Conservation (phyloP, 1,140 invertebrate genomes). For the Tetramorium alpestre region DNA sequence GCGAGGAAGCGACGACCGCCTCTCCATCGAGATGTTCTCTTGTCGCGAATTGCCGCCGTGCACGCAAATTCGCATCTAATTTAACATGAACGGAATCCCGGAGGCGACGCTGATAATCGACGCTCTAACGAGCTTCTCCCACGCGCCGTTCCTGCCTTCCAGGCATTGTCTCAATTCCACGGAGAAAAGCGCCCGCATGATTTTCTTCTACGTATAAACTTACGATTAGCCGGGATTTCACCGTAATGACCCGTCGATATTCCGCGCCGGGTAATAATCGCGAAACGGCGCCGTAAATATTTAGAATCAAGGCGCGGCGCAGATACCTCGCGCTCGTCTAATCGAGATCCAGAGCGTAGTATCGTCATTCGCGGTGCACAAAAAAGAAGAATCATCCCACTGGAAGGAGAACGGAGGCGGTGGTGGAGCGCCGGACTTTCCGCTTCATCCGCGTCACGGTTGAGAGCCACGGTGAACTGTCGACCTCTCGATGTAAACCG, state of each 20-base stretch:
- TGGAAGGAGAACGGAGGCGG: slow-evolving; percentile 4
- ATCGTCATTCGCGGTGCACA: not conserved
- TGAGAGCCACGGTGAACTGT: slow-evolving; percentile 76
- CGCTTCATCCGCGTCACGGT: slow-evolving; percentile 21
- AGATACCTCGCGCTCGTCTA: slow-evolving; percentile 2
- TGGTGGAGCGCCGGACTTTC: not conserved
- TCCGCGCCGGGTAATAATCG: not conserved
- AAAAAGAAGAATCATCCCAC: not conserved
- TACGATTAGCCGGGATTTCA: slow-evolving; percentile 58
- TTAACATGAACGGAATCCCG: slow-evolving; percentile 36
- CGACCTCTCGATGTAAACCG: slow-evolving; percentile 75
- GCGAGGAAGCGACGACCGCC: not conserved
- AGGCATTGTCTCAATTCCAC: slow-evolving; percentile 51
- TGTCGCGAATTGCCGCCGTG: not conserved
- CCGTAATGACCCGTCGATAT: slow-evolving; percentile 37
- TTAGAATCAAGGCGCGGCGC: not conserved
- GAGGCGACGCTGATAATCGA: slow-evolving; percentile 25
- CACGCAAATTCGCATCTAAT: slow-evolving; percentile 47
- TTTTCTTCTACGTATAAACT: slow-evolving; percentile 27
- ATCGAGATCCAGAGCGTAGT: slow-evolving; percentile 9
- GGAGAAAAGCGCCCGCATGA: slow-evolving; percentile 7
- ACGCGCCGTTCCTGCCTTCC: slow-evolving; percentile 30
- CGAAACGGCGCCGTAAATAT: not conserved
- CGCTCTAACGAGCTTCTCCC: slow-evolving; percentile 54
- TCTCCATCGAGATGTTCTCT: not conserved